A percentile compares a stretch with the other conserved stretches of the same genome.
phyloP scores from a whole-genome alignment of 2,888 invertebrate species.

The Strigamia maritima region DNA sequence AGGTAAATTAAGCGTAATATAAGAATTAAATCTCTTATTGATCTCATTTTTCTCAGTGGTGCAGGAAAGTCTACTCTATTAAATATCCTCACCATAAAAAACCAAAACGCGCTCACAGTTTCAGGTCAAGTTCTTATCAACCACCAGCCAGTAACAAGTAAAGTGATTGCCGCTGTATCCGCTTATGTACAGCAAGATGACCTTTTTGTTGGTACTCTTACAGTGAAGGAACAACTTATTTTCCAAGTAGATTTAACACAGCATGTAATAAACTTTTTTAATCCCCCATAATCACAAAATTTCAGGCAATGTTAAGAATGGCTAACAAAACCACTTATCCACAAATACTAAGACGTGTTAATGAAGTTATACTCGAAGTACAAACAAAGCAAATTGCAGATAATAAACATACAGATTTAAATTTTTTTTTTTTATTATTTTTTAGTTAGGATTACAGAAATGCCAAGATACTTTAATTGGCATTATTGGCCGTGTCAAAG shows the following conservation, averaged over 20 bases:
- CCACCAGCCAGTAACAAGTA: slow-evolving; percentile 67
- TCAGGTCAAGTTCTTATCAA: slow-evolving; percentile 59
- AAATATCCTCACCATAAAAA: slow-evolving; percentile 72
- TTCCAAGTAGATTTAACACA: slow-evolving; percentile 22
- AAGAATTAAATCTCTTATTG: not conserved
- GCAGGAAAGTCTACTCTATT: slow-evolving; percentile 70
- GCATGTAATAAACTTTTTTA: not conserved
- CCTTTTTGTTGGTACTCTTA: slow-evolving; percentile 83
- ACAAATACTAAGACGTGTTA: slow-evolving; percentile 72
- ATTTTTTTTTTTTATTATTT: not conserved
- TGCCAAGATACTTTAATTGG: slow-evolving; percentile 90
- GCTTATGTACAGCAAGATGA: slow-evolving; percentile 95
- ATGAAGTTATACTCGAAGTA: slow-evolving; percentile 77
- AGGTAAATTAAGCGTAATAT: slow-evolving; percentile 35
- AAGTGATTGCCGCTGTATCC: slow-evolving; percentile 69
- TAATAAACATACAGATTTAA: not conserved
- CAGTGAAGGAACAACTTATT: slow-evolving; percentile 62
- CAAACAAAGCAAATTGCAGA: slow-evolving; percentile 43
- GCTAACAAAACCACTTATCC: slow-evolving; percentile 68
- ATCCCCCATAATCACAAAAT: slow-evolving; percentile 63
- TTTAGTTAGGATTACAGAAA: slow-evolving; percentile 77
- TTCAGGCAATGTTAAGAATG: slow-evolving; percentile 80
- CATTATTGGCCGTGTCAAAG: slow-evolving; percentile 78
- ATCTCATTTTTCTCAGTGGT: not conserved
- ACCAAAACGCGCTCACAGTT: slow-evolving; percentile 54